Conservation (phyloP, 2,888 invertebrate species). For the Caenorhabditis drosophilae region DNA sequence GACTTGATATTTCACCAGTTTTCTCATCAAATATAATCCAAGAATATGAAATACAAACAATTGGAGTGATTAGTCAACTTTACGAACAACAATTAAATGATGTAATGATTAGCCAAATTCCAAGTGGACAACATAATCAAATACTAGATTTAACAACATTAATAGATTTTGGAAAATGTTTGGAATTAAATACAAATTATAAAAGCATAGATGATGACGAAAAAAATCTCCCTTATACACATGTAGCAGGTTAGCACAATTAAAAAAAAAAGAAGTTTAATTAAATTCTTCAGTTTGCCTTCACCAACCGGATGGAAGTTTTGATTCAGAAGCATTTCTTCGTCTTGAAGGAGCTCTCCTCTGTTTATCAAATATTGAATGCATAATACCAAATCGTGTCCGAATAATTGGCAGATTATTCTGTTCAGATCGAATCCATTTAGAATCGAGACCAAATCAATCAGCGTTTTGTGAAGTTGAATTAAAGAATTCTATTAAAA, state of each 20-base stretch:
- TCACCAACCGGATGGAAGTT: constrained; percentile 12
- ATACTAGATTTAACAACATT: neutral
- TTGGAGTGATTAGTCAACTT: too few species aligned
- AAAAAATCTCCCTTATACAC: neutral
- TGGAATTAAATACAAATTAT: too few species aligned
- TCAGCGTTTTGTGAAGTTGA: constrained; percentile 28
- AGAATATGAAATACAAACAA: too few species aligned
- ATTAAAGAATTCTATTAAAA: neutral
- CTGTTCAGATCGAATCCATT: constrained; percentile 17
- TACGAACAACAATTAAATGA: too few species aligned
- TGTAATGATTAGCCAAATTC: too few species aligned
- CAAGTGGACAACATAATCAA: too few species aligned
- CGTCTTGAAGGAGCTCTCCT: constrained; percentile 11
- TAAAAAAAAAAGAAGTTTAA: too few species aligned
- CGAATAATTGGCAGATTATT: constrained; percentile 20
- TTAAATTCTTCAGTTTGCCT: neutral
- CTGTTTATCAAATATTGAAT: constrained; percentile 6
- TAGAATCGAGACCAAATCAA: constrained; percentile 23
- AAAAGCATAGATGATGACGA: neutral
- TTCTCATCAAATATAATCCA: neutral
- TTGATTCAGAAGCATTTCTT: constrained; percentile 13
- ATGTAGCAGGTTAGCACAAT: neutral
- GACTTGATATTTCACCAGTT: constrained; percentile 20
- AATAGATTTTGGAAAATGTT: neutral
- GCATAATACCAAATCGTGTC: constrained; percentile 9